Base-by-base conservation (phyloP, 1,140 invertebrate genomes). In the Pemphigus obesinymphae region DNA sequence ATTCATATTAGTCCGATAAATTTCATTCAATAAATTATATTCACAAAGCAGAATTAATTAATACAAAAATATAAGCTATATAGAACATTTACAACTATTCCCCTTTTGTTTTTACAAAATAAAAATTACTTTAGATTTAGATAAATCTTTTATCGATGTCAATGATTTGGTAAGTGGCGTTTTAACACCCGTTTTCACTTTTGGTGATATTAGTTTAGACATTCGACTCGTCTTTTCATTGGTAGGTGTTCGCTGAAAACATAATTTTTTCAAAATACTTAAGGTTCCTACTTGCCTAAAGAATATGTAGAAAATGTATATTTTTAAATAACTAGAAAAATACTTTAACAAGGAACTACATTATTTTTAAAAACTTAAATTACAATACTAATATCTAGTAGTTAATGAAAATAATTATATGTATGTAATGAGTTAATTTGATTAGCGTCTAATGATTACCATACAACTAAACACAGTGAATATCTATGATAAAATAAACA, bases 151-250 rank as follows among this genome's bases (percentile, higher is more conserved):
- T 78, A 78, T 61, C 23, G 31, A 58, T 29, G 53, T 78, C 53
- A 78, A 40, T 78, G 75, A 78, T 58, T 78, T 61, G 29, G 75
- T 78, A n/a, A 78, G 61, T 78, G 48, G 75, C n/a, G 53, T 78
- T 78, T 78, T 58, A 43, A 58, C 31, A 43, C n/a, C 48, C 34
- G 31, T 61, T 78, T 78, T 78, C 53, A 78, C 34, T 78, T 78
- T 78, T 78, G 75, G 75, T 6, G 75, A 55, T 58, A 78, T 58
- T 29, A 78, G 50, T 78, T 78, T 58, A 78, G 75, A 78, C 34
- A 78, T 23, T 40, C 75, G 75, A 78, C 75, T 78, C 29, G 50
- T 55, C 31, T 78, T 78, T 78, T 78, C 53, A 43, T 7, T 78
- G 53, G 23, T 78, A 31, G 75, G 53, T 61, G 50, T 37, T 29